phyloP scores from a whole-genome alignment of 2,888 invertebrate genomes.

The Dimorphilus gyrociliatus region DNA sequence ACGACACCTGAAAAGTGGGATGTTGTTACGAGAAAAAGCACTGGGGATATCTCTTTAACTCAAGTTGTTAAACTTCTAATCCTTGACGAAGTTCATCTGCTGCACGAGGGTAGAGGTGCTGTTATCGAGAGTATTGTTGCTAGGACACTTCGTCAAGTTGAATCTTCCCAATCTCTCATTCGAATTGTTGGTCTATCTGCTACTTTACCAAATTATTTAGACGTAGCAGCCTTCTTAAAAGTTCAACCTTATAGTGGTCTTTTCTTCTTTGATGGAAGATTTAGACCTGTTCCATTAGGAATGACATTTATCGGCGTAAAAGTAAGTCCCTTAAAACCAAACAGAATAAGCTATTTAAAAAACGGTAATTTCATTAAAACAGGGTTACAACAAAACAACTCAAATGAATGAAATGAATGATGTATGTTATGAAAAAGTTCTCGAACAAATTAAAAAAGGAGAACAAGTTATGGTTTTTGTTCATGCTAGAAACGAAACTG shows the following conservation, averaged over 20 bases:
- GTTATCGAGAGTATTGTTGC: slow-evolving; percentile 94
- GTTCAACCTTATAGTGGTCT: slow-evolving; percentile 76
- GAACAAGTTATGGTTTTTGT: slow-evolving; percentile 98
- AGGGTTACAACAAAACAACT: slow-evolving; percentile 38
- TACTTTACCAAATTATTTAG: slow-evolving; percentile 88
- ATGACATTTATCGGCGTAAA: slow-evolving; percentile 71
- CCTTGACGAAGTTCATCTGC: slow-evolving; percentile 77
- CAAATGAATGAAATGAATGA: slow-evolving; percentile 65
- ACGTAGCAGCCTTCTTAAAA: slow-evolving; percentile 79
- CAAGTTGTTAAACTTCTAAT: slow-evolving; percentile 80
- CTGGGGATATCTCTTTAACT: slow-evolving; percentile 46
- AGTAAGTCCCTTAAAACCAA: too few relatives aligned
- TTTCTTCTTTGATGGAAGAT: slow-evolving; percentile 59
- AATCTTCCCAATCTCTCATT: slow-evolving; percentile 56
- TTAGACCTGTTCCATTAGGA: slow-evolving; percentile 75
- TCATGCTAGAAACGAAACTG: slow-evolving; percentile 89
- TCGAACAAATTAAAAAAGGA: slow-evolving; percentile 60
- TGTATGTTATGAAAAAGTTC: slow-evolving; percentile 78
- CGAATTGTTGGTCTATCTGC: slow-evolving; percentile 91
- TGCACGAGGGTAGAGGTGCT: slow-evolving; percentile 91
- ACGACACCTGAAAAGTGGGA: slow-evolving; percentile 99
- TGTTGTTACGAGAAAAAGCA: slow-evolving; percentile 77
- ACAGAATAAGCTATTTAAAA: slow-evolving; percentile 1
- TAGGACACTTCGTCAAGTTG: slow-evolving; percentile 65
- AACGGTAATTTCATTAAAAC: slow-evolving; percentile 4